Evolutionary conservation across 1,140 invertebrate species (phyloP), one percentile per base, ranked within the genome.

Genomic region (Proales similis): DNA sequence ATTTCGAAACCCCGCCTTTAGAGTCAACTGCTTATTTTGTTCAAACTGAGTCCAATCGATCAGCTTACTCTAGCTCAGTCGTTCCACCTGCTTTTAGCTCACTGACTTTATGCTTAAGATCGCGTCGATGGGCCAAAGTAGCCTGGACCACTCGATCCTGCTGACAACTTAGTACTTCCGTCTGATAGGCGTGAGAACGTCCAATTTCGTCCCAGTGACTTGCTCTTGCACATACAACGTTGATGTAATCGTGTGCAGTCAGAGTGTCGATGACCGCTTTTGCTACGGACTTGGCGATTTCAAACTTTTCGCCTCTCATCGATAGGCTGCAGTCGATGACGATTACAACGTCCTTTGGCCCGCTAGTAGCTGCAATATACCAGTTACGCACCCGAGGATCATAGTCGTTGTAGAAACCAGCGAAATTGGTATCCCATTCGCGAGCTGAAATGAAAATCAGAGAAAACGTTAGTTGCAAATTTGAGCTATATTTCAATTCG

Each of bases 381-480:
- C 76, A 78, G 0, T 75, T 74, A 47, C 76, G 64, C 0, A 73
- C 68, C 39, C 76, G 64, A 0, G 76, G 74, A 65, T 78, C 76
- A 65, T 78, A 78, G 63, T 78, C 76, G 48, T 76, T 75, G 65
- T 77, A 78, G 65, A 78, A 78, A 4, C 76, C 76, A 27, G 75
- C 75, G 71, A 78, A 78, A 61, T 78, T 78, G 12, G 70, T 77
- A 19, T 74, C 73, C 74, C 76, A 77, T 62, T 78, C 75, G 48
- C 76, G 66, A 4, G 75, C 76, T 14, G n/a, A n/a, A n/a, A n/a
- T n/a, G n/a, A n/a, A n/a, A n/a, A n/a, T n/a, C n/a, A n/a, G n/a
- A n/a, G n/a, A n/a, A n/a, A n/a, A n/a, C n/a, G n/a, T n/a, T n/a
- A n/a, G n/a, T n/a, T n/a, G n/a, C n/a, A n/a, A n/a, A n/a, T n/a